A percentile compares a stretch with the other conserved stretches of the same genome.
These are phyloP conservation scores for Stenodera caucasica DNA, from an alignment of 2,888 invertebrate genomes.

Conservation along the genomic window DNA sequence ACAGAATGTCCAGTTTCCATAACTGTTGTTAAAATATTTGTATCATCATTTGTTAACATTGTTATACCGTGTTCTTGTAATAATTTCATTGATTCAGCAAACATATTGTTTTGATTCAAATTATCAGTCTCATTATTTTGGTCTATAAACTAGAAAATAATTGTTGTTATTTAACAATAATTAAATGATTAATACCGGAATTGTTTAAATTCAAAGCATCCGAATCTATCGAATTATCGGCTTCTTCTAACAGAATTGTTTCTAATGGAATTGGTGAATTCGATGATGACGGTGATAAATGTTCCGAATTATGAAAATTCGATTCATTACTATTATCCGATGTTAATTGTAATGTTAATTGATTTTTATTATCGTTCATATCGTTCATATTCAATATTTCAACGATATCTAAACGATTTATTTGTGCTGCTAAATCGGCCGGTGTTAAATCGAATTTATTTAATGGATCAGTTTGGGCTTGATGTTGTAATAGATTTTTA, in stretches of 20 bases:
- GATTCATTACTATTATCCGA: conserved; percentile 24
- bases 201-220: conserved; percentile 14
- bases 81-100: conserved; percentile 63
- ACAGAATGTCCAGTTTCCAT: conserved; percentile 85
- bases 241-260: conserved; percentile 25
- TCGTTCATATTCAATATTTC: conserved; percentile 57
- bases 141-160: not conserved
- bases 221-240: conserved; percentile 20
- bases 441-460: conserved; percentile 78
- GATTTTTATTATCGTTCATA: conserved; percentile 40
- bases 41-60: conserved; percentile 76
- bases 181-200: not conserved
- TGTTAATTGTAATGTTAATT: conserved; percentile 40
- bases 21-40: conserved; percentile 73
- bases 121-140: conserved; percentile 10
- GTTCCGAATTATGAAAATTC: not conserved
- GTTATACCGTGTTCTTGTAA: conserved; percentile 85
- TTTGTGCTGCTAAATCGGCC: conserved; percentile 67
- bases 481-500: conserved; percentile 68
- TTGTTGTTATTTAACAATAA: not conserved
- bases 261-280: conserved; percentile 32
- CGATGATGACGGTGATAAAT: conserved; percentile 14
- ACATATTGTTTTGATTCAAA: conserved; percentile 13
- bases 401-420: conserved; percentile 64
- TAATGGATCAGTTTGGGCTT: conserved; percentile 68